Conservation (phyloP, 2,113 vertebrate species). For the Tamias sibiricus region DNA sequence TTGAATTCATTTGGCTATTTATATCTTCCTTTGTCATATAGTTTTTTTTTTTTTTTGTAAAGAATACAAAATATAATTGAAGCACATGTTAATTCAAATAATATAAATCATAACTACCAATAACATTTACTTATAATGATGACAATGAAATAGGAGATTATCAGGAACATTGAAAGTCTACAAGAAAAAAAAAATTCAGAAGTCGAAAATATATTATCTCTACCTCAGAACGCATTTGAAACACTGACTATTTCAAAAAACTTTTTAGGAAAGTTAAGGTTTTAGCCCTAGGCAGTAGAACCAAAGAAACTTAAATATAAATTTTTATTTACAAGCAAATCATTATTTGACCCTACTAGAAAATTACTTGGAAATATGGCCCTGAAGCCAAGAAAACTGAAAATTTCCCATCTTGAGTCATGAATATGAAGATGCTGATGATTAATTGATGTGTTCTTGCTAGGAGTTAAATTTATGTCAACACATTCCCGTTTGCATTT, state of each 20-base stretch:
- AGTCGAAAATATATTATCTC: neutral
- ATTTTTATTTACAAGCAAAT: neutral
- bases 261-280: neutral
- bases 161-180: neutral
- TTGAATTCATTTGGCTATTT: neutral
- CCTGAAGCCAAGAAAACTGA: neutral
- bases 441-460: neutral
- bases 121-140: conserved; percentile 11
- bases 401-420: neutral
- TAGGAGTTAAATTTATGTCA: neutral
- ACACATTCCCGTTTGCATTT: neutral
- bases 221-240: conserved; percentile 1
- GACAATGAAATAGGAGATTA: neutral
- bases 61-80: conserved; percentile 9
- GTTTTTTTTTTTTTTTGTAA: neutral
- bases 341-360: neutral
- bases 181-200: neutral
- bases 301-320: neutral
- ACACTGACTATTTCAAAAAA: neutral
- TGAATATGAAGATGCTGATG: neutral
- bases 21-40: neutral
- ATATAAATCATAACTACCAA: neutral
- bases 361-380: neutral
- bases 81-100: neutral
- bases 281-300: neutral